A percentile compares a stretch with the other conserved stretches of the same genome.
Evolutionary conservation across 1,140 invertebrate genomes (phyloP).

Genomic region (Rhizoglyphus robini): DNA sequence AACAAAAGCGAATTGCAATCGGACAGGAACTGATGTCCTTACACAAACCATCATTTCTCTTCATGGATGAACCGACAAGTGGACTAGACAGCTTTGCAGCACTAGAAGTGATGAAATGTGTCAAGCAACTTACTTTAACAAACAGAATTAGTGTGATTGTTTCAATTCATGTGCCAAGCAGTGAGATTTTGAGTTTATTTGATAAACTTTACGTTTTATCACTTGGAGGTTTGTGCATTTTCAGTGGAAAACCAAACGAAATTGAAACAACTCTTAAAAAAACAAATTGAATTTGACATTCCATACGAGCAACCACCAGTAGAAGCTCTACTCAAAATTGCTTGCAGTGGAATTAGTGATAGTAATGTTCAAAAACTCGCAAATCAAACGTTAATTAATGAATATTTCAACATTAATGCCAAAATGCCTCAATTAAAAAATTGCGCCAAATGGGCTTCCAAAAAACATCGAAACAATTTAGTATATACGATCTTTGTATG

Average conservation of each 20-base stretch:
- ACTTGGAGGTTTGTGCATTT: slow-evolving; percentile 27
- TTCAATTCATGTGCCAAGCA: slow-evolving; percentile 22
- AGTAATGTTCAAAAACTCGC: not conserved
- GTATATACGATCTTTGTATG: not conserved
- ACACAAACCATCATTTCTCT: slow-evolving; percentile 2
- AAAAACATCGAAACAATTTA: not conserved
- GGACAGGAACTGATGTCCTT: slow-evolving; percentile 9
- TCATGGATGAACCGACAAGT: slow-evolving; percentile 20
- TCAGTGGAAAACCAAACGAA: slow-evolving; percentile 27
- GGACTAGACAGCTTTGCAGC: slow-evolving; percentile 16
- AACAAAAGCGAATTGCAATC: slow-evolving; percentile 17
- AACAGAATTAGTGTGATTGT: slow-evolving; percentile 16
- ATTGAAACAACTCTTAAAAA: not conserved
- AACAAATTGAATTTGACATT: not conserved
- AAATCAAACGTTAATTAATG: not conserved
- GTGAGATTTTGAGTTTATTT: slow-evolving; percentile 21
- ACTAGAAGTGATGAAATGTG: not conserved
- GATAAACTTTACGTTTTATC: slow-evolving; percentile 21
- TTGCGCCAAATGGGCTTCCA: not conserved
- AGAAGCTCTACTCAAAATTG: not conserved
- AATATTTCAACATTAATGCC: not conserved
- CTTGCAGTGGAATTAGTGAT: not conserved
- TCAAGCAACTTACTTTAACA: not conserved
- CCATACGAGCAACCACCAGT: not conserved
- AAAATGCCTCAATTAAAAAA: not conserved